Conservation (phyloP, 2,797 vertebrate genomes). For the Falco columbarius region DNA sequence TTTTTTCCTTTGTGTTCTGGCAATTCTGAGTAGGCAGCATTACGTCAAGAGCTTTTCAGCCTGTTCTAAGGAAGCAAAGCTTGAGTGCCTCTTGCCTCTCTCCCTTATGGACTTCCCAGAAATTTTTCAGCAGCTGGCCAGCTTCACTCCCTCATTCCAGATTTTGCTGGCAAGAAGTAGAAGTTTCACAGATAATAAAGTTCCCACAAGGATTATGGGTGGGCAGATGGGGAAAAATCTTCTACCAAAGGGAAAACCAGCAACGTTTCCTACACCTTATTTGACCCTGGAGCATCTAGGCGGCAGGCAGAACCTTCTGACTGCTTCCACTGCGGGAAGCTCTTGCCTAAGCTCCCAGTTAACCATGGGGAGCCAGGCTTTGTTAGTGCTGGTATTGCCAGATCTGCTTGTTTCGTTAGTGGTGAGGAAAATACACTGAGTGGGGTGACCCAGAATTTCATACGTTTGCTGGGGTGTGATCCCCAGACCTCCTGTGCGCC, state of each 20-base stretch:
- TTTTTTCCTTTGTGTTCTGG: neutral
- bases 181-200: neutral
- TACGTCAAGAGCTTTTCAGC: neutral
- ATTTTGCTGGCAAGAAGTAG: neutral
- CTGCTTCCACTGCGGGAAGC: rapidly evolving
- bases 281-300: neutral
- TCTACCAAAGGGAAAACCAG: neutral
- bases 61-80: neutral
- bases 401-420: neutral
- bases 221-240: neutral
- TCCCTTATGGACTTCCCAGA: neutral
- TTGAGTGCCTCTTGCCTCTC: neutral
- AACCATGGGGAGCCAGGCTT: neutral
- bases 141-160: neutral
- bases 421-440: neutral
- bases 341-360: neutral
- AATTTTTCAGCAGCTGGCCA: neutral
- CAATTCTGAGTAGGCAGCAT: neutral
- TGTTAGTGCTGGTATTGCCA: neutral
- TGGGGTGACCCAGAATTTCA: neutral
- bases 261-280: rapidly evolving
- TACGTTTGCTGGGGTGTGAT: rapidly evolving
- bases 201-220: neutral
- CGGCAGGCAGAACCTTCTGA: neutral
- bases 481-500: neutral